Conservation (phyloP, 2,113 vertebrate species). For the Phyllostomus discolor region DNA sequence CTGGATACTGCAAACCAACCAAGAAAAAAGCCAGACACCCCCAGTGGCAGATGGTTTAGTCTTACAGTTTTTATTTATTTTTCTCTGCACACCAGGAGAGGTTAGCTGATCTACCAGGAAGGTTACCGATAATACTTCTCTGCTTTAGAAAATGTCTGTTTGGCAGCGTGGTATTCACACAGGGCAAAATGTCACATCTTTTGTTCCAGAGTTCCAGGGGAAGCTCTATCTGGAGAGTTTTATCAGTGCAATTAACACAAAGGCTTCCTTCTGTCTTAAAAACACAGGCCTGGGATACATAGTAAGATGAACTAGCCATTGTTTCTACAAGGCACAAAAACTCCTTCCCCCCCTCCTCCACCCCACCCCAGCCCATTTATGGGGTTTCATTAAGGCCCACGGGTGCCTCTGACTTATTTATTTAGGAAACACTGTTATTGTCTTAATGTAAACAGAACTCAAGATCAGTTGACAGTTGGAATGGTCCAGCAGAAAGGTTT, state of each 20-base stretch:
- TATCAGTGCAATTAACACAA: constrained; percentile 61
- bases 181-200: constrained; percentile 54
- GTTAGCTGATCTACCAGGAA: constrained; percentile 13
- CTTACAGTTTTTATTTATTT: constrained; percentile 68
- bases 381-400: constrained; percentile 59
- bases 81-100: constrained; percentile 53
- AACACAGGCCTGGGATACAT: not conserved
- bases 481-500: constrained; percentile 71
- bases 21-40: constrained; percentile 48
- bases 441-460: constrained; percentile 83
- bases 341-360: not conserved
- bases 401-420: constrained; percentile 73
- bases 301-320: constrained; percentile 67
- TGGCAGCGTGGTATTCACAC: constrained; percentile 59
- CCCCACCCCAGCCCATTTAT: constrained; percentile 60
- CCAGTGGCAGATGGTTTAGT: constrained; percentile 59
- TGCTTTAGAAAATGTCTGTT: constrained; percentile 60
- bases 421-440: constrained; percentile 81
- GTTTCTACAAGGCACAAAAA: constrained; percentile 63
- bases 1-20: constrained; percentile 23
- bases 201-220: constrained; percentile 53
- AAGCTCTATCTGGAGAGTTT: constrained; percentile 42
- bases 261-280: constrained; percentile 58
- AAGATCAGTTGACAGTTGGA: constrained; percentile 79
- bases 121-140: constrained; percentile 41